phyloP scores from a whole-genome alignment of 2,797 vertebrate genomes.

The Brachymystax lenok region DNA sequence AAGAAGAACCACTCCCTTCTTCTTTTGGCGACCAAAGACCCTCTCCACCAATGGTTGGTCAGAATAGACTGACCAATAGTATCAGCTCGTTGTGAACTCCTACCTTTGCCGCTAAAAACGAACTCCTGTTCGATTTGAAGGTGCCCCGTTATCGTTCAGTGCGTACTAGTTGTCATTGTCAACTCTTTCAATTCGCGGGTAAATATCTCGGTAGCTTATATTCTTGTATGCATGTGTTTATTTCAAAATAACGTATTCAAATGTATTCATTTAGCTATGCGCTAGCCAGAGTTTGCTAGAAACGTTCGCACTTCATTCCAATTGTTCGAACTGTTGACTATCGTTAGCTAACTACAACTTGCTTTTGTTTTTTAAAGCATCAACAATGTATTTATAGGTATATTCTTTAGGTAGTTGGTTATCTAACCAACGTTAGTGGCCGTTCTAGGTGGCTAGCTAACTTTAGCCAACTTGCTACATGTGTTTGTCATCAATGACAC shows the following conservation, averaged over 20 bases:
- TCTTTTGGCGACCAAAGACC: background rate
- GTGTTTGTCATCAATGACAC: too few species aligned
- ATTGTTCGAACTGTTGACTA: background rate
- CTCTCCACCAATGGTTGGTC: conserved; percentile 30
- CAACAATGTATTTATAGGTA: background rate
- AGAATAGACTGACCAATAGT: conserved; percentile 61
- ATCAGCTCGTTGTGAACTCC: background rate
- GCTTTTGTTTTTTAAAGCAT: too few species aligned
- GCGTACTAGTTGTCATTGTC: too few species aligned
- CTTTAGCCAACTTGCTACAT: too few species aligned
- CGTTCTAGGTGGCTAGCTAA: too few species aligned
- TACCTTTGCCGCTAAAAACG: conserved; percentile 75
- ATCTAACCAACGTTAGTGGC: background rate
- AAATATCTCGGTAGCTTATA: background rate
- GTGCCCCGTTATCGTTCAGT: too few species aligned
- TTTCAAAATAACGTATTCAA: background rate
- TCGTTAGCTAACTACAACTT: too few species aligned
- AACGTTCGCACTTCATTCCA: background rate
- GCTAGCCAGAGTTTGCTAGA: too few species aligned
- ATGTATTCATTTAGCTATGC: background rate
- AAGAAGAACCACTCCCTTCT: background rate
- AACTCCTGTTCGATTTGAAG: conserved; percentile 11
- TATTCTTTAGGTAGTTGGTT: background rate
- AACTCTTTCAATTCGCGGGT: background rate
- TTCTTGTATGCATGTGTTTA: background rate